Conservation (phyloP, 2,113 vertebrate genomes). For the Caranx ignobilis region DNA sequence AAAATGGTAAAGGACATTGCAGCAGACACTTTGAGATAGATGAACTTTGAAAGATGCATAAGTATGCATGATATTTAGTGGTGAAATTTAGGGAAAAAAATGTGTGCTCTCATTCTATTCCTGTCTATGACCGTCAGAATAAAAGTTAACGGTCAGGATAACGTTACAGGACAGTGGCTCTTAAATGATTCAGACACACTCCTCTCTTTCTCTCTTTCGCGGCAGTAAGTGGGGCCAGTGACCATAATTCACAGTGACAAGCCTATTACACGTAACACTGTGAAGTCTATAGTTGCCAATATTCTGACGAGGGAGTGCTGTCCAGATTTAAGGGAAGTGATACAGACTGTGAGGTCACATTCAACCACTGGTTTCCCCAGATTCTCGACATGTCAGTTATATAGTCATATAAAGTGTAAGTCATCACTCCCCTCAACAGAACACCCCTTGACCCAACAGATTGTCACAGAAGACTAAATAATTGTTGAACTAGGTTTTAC, state of each 20-base stretch:
- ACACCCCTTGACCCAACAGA: not conserved
- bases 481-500: constrained; percentile 1
- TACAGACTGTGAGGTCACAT: constrained; percentile 12
- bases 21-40: constrained; percentile 13
- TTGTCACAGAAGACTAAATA: not conserved
- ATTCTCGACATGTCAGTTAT: not conserved
- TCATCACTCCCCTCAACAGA: not conserved
- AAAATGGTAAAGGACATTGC: constrained; percentile 2
- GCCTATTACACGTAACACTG: constrained; percentile 65
- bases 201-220: constrained; percentile 26
- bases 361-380: constrained; percentile 1
- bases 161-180: constrained; percentile 57
- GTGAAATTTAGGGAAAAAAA: constrained; percentile 8
- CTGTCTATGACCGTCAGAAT: constrained; percentile 33
- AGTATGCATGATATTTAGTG: constrained; percentile 43
- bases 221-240: constrained; percentile 62
- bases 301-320: constrained; percentile 26
- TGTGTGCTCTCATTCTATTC: constrained; percentile 23
- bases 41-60: constrained; percentile 32
- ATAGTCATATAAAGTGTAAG: not conserved
- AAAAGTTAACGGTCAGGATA: constrained; percentile 62
- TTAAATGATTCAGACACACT: constrained; percentile 62
- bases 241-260: constrained; percentile 77
- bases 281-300: constrained; percentile 53
- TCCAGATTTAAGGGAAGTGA: constrained; percentile 38